Evolutionary conservation across 2,113 vertebrate species (phyloP).

Genomic region (Neotragus pygmaeus): DNA sequence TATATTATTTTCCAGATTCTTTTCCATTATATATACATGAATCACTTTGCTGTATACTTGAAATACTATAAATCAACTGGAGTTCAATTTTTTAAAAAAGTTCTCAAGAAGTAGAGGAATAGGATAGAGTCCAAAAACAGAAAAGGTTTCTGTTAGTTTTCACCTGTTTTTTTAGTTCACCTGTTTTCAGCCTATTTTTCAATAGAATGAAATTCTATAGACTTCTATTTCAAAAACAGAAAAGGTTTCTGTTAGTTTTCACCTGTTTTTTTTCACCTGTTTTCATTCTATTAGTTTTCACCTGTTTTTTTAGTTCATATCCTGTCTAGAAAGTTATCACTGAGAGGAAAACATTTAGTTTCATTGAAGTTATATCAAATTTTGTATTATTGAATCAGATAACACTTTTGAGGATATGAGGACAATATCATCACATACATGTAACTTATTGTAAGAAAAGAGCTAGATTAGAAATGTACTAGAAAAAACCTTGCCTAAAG

Average conservation of each 20-base stretch:
- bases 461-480: neutral
- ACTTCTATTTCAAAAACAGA: too few relatives aligned
- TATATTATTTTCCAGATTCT: neutral
- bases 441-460: neutral
- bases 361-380: neutral
- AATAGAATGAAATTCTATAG: too few relatives aligned
- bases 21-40: neutral
- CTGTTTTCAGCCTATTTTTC: too few relatives aligned
- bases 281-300: neutral
- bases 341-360: neutral
- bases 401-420: neutral
- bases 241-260: neutral
- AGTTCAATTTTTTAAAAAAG: neutral
- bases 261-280: neutral
- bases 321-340: neutral
- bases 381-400: neutral
- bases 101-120: neutral
- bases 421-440: neutral
- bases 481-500: neutral
- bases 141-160: neutral
- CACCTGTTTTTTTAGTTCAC: neutral
- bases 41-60: neutral
- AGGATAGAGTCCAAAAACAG: neutral
- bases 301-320: neutral
- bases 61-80: neutral